A percentile compares a stretch with the other conserved stretches of the same genome.
Conservation (phyloP, 2,888 invertebrate genomes). For the Lithosia quadra region DNA sequence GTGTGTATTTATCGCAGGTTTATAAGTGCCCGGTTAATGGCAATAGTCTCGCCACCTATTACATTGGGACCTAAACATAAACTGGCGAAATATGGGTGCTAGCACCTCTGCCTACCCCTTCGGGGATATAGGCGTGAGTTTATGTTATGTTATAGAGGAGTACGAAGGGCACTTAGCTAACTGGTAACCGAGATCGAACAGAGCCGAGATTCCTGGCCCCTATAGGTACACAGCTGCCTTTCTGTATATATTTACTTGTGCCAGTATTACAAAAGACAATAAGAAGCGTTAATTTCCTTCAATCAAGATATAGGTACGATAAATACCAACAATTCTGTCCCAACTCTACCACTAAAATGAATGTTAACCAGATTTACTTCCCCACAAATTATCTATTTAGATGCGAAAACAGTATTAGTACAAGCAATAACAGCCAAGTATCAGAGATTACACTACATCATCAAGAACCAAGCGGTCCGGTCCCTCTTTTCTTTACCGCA, state of each 20-base stretch:
- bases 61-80: no score
- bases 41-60: no score
- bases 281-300: not conserved
- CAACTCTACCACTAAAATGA: not conserved
- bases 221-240: not conserved
- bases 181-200: not conserved
- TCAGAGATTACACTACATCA: constrained; percentile 19
- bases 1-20: no score
- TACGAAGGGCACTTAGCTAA: not conserved
- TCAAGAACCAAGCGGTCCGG: no score
- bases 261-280: not conserved
- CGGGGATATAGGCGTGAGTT: no score
- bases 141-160: no score
- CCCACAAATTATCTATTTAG: not conserved
- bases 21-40: no score
- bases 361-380: not conserved
- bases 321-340: not conserved
- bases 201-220: not conserved
- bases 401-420: not conserved
- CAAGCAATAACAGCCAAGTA: not conserved
- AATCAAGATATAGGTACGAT: not conserved
- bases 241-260: not conserved
- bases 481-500: no score
- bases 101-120: no score
- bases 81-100: no score